Percentiles rank a stretch among this genome's conserved stretches.
Evolutionary conservation across 2,113 vertebrate species (phyloP).

Genomic region (Electrona antarctica): DNA sequence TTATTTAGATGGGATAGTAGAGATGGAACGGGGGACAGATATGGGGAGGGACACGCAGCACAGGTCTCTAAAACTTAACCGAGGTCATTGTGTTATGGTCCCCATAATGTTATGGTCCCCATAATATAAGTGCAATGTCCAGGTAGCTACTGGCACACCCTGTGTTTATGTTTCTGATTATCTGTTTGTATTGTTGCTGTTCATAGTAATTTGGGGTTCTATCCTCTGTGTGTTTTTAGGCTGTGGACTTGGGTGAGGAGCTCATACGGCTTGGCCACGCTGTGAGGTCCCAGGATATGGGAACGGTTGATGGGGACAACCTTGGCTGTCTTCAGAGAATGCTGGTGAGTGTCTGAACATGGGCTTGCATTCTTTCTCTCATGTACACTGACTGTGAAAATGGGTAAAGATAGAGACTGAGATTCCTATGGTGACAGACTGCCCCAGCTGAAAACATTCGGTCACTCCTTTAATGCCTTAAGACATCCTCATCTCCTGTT

Average conservation of each 20-base stretch:
- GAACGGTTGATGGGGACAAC: constrained; percentile 29
- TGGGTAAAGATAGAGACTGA: too few relatives aligned
- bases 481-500: neutral
- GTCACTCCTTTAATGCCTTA: neutral
- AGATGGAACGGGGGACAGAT: too few relatives aligned
- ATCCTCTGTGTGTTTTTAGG: constrained; percentile 60
- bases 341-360: constrained; percentile 68
- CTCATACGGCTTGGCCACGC: constrained; percentile 83
- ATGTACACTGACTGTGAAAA: too few relatives aligned
- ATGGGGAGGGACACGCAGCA: too few relatives aligned
- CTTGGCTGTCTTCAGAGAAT: constrained; percentile 68
- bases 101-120: neutral
- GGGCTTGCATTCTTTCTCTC: neutral
- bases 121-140: neutral
- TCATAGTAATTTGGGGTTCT: too few relatives aligned
- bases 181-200: too few relatives aligned
- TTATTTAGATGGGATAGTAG: too few relatives aligned
- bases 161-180: neutral
- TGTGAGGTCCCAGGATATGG: constrained; percentile 63
- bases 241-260: constrained; percentile 83
- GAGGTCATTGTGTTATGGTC: too few relatives aligned
- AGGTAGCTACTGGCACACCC: neutral
- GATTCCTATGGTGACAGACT: too few relatives aligned
- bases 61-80: neutral
- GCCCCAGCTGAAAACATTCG: neutral